Conservation (phyloP, 2,888 invertebrate genomes). For the Acrobasis consociella region DNA sequence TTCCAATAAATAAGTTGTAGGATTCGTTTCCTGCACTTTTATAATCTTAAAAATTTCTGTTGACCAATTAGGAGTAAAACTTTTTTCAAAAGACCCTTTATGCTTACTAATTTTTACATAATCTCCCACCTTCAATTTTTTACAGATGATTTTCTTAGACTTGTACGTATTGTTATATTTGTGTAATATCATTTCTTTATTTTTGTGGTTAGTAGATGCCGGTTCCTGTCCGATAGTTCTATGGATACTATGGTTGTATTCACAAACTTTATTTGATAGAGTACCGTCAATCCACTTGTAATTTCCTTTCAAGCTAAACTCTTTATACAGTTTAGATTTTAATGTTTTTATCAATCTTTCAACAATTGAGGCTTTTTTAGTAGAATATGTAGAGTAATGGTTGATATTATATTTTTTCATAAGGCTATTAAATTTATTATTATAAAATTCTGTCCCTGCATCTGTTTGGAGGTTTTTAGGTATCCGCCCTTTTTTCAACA, state of each 20-base stretch:
- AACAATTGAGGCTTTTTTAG: background rate
- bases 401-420: background rate
- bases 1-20: background rate
- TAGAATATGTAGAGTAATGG: background rate
- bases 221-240: background rate
- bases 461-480: background rate
- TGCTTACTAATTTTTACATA: conserved; percentile 1
- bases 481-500: background rate
- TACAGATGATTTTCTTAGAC: too few species aligned
- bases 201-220: too few species aligned
- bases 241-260: background rate
- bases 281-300: background rate
- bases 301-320: background rate
- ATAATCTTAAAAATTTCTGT: background rate
- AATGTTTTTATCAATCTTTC: background rate
- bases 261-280: too few species aligned
- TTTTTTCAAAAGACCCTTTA: background rate
- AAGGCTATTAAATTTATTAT: background rate
- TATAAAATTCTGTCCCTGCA: background rate
- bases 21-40: too few species aligned
- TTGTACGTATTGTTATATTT: too few species aligned
- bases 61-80: background rate
- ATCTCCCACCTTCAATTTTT: background rate
- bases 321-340: background rate
- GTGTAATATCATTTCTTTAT: too few species aligned